These are phyloP conservation scores for Mactra quadrangularis DNA, from an alignment of 1,140 invertebrate genomes.

Conservation along the genomic window DNA sequence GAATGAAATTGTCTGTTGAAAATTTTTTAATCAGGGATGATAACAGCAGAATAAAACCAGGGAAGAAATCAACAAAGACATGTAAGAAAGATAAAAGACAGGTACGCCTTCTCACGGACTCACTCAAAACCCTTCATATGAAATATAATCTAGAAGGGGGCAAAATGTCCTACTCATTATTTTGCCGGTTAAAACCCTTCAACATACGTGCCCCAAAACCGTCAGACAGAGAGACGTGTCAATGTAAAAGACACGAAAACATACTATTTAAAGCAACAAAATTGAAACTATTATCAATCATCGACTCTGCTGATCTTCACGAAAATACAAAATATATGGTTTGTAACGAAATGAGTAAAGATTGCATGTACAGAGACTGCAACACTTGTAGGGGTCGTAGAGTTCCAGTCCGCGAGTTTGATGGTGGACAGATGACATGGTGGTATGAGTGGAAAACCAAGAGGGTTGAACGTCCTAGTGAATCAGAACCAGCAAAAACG, in stretches of 20 bases:
- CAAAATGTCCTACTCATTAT: conserved; percentile 17
- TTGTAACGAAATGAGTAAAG: neutral
- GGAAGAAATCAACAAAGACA: conserved; percentile 53
- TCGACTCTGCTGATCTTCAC: neutral
- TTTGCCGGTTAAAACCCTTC: conserved; percentile 28
- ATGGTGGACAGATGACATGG: neutral
- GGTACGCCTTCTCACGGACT: conserved; percentile 33
- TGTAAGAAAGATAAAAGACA: conserved; percentile 40
- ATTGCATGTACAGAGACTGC: conserved; percentile 11
- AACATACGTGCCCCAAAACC: conserved; percentile 40
- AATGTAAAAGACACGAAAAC: conserved; percentile 59
- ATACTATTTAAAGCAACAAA: conserved; percentile 1
- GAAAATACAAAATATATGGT: neutral
- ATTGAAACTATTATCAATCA: conserved; percentile 19
- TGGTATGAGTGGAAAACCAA: neutral
- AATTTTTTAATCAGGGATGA: conserved; percentile 44
- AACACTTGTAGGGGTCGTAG: neutral
- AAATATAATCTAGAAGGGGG: conserved; percentile 35
- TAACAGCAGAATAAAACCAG: conserved; percentile 55
- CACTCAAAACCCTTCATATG: conserved; percentile 45
- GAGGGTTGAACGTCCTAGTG: neutral
- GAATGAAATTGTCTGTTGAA: neutral
- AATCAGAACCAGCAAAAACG: neutral
- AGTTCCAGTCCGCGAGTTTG: neutral
- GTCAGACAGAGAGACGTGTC: conserved; percentile 56